These are phyloP conservation scores for Hemiprocne comata DNA, from an alignment of 2,113 vertebrate genomes.

Conservation along the genomic window DNA sequence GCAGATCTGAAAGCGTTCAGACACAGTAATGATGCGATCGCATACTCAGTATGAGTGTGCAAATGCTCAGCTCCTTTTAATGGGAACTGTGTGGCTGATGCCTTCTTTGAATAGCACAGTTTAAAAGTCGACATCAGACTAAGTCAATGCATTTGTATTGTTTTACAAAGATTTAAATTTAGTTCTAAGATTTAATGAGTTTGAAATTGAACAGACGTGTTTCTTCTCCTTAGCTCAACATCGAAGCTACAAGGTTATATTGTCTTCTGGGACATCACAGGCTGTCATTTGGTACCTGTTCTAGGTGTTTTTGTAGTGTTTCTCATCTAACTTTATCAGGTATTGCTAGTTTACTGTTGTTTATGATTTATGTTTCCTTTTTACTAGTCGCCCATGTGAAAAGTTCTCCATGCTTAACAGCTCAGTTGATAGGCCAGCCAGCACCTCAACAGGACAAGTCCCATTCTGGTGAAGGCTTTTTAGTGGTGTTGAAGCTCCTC, in stretches of 20 bases:
- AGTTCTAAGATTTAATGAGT: neutral
- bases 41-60: too few relatives aligned
- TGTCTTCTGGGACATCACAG: neutral
- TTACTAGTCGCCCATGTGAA: fast-evolving
- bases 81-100: neutral
- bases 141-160: neutral
- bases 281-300: neutral
- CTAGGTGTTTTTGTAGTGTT: neutral
- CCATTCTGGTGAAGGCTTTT: neutral
- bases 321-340: neutral
- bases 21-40: fast-evolving
- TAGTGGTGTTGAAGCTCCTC: neutral
- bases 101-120: neutral
- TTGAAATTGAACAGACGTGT: neutral
- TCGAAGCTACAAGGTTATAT: neutral
- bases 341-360: neutral
- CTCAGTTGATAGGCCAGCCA: neutral
- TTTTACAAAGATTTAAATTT: neutral
- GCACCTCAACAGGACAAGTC: neutral
- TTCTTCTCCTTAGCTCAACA: neutral
- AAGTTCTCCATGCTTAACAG: neutral
- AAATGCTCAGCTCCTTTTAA: neutral
- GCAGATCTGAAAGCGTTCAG: neutral
- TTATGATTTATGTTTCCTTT: neutral
- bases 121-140: neutral